Evolutionary conservation across 35 echinoderm and acorn worm genomes (phyloP), one percentile per base, ranked within the genome.

Genomic region (Heliocidaris erythrogramma): DNA sequence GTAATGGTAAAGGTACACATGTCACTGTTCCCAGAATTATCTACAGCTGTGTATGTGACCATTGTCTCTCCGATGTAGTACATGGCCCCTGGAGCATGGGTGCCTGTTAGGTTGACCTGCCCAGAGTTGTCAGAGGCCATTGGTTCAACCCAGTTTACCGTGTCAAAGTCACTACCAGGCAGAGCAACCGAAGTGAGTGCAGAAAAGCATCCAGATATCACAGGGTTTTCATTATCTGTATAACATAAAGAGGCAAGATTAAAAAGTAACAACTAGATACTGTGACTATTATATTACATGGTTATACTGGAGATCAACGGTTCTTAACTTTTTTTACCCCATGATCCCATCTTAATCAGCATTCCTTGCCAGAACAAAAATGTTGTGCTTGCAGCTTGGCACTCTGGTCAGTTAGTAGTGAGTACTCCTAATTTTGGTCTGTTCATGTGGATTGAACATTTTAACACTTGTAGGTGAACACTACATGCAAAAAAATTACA

Each of bases 11-110:
- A 93, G 30, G 14, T 27, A 53, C 91, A 53, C 53, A 93, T 60
- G 48, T 17, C 47, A 14, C 4, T 60, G 24, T 93, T 93, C 30
- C 91, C 48, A 47, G 91, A 32, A 48, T 21, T 5, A 85, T 94
- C 93, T 32, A 9, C 32, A 47, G 93, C 93, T 84, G 59, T 94
- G 32, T 60, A 94, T 61, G 93, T 94, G 50, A 94, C 93, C 59
- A 7, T 42, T 30, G 93, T 94, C 6, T 32, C 42, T n/a, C 93
- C 93, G 32, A 94, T 29, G 29, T 35, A 35, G 16, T 30, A 94
- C 18, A 65, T 30, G 52, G 31, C 31, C 9, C 93, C 93, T 31
- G 93, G n/a, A 32, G 29, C 59, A 85, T 94, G 93, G 30, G 31
- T 84, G 16, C 50, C 50, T 4, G 18, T 85, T 35, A 94, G 11